These are phyloP conservation scores for Andrena hattorfiana DNA, from an alignment of 2,888 invertebrate genomes.

Conservation along the genomic window DNA sequence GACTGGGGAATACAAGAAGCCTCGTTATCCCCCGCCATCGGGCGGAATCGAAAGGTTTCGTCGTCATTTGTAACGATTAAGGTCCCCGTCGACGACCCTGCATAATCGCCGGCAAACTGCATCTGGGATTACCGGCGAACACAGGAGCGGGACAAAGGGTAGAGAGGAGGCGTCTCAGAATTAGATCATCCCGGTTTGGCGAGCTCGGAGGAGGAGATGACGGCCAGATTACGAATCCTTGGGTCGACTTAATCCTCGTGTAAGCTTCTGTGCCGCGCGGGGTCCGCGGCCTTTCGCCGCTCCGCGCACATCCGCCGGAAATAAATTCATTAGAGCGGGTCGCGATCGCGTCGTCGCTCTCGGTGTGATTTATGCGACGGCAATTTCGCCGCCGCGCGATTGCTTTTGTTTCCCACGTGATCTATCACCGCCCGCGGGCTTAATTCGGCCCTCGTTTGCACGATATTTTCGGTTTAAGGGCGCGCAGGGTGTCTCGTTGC, in stretches of 20 bases:
- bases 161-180: conserved; percentile 45
- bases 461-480: conserved; percentile 16
- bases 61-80: conserved; percentile 51
- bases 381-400: conserved; percentile 7
- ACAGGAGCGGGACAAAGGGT: neutral
- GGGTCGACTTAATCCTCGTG: conserved; percentile 63
- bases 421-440: conserved; percentile 11
- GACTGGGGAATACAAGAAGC: neutral
- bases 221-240: conserved; percentile 53
- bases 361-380: conserved; percentile 23
- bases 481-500: neutral
- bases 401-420: neutral
- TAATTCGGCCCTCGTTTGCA: conserved; percentile 1
- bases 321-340: conserved; percentile 58
- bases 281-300: conserved; percentile 27
- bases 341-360: neutral
- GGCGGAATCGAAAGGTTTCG: conserved; percentile 22
- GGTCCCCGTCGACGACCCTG: neutral
- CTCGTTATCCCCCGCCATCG: conserved; percentile 16
- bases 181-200: conserved; percentile 53
- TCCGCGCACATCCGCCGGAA: conserved; percentile 30
- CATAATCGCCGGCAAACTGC: conserved; percentile 51
- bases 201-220: conserved; percentile 16
- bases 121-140: conserved; percentile 26
- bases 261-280: conserved; percentile 41